A percentile compares a stretch with the other conserved stretches of the same genome.
Evolutionary conservation across 2,888 invertebrate genomes (phyloP).

Genomic region (Calameuta pallipes): DNA sequence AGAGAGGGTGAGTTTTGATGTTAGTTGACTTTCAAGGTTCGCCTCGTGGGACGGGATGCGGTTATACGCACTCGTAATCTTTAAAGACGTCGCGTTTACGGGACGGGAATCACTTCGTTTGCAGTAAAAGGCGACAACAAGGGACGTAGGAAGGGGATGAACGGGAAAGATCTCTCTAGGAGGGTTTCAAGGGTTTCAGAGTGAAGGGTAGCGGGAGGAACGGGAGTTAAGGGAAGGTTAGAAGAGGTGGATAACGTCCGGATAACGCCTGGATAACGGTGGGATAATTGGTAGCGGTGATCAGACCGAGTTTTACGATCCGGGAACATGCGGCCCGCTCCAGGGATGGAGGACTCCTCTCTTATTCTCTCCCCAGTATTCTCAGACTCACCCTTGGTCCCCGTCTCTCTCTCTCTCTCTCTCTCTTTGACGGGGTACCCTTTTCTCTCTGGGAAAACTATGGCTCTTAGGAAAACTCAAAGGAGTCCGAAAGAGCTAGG

Average conservation of each 20-base stretch:
- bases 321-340: constrained; percentile 56
- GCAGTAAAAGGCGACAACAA: constrained; percentile 64
- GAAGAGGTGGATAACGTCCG: constrained; percentile 57
- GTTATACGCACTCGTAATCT: neutral
- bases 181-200: constrained; percentile 49
- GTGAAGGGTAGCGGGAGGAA: constrained; percentile 24
- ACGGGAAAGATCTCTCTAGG: constrained; percentile 19
- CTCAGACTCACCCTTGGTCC: constrained; percentile 28
- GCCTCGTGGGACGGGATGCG: neutral
- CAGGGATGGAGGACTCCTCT: neutral
- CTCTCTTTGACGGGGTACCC: constrained; percentile 16
- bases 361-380: constrained; percentile 3
- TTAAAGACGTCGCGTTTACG: constrained; percentile 50
- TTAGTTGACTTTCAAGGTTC: neutral
- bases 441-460: constrained; percentile 27
- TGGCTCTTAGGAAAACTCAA: constrained; percentile 42
- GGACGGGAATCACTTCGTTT: constrained; percentile 65
- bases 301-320: constrained; percentile 65
- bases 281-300: constrained; percentile 66
- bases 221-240: constrained; percentile 15
- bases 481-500: constrained; percentile 24
- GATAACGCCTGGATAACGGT: constrained; percentile 62
- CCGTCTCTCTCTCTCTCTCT: constrained; percentile 26
- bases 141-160: constrained; percentile 22
- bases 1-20: neutral